Percentiles rank a stretch among this genome's conserved stretches.
Conservation (phyloP, 2,113 vertebrate genomes). For the Gnathonemus longibarbis region DNA sequence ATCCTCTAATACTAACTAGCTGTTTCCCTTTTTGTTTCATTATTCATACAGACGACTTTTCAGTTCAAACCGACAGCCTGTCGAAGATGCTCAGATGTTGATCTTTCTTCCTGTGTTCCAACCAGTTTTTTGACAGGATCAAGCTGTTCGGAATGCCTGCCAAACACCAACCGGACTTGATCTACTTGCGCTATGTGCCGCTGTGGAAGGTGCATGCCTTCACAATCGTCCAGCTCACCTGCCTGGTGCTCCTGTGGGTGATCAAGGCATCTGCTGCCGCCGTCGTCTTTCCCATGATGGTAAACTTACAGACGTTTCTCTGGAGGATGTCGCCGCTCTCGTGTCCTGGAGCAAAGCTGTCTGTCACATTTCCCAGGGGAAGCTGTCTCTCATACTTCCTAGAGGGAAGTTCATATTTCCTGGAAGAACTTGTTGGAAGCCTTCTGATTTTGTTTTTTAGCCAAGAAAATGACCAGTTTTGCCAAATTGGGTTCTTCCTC, state of each 20-base stretch:
- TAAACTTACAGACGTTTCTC: constrained; percentile 42
- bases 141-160: constrained; percentile 90
- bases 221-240: constrained; percentile 86
- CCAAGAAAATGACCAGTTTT: neutral
- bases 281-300: constrained; percentile 95
- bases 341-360: neutral
- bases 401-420: neutral
- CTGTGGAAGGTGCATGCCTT: constrained; percentile 93
- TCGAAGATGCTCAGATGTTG: neutral
- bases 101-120: constrained; percentile 10
- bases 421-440: neutral
- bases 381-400: neutral
- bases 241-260: constrained; percentile 82
- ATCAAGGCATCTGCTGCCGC: constrained; percentile 87
- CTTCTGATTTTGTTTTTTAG: neutral
- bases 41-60: neutral
- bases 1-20: neutral
- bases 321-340: neutral
- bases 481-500: neutral
- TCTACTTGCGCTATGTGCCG: constrained; percentile 87
- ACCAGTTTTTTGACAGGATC: constrained; percentile 90
- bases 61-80: neutral
- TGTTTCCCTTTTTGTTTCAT: neutral
- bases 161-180: constrained; percentile 88
- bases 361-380: neutral